A percentile compares a stretch with the other conserved stretches of the same genome.
These are phyloP conservation scores for Geopemphigus sp. DNA, from an alignment of 1,140 invertebrate genomes.

Conservation along the genomic window DNA sequence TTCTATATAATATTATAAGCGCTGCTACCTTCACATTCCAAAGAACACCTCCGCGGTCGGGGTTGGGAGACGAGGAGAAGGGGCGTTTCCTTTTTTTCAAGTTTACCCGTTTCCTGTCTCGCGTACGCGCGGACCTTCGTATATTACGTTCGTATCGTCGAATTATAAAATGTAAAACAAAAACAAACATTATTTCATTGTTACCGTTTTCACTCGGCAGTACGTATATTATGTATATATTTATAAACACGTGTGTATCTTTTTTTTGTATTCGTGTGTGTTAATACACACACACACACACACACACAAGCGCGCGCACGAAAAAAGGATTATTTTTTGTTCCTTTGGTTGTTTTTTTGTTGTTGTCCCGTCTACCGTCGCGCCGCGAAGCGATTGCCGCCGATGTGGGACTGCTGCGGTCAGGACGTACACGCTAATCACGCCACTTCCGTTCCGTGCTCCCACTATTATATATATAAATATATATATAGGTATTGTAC, in stretches of 20 bases:
- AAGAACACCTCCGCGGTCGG: slow-evolving; percentile 36
- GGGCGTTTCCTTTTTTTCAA: slow-evolving; percentile 26
- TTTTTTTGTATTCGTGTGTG: slow-evolving; percentile 28
- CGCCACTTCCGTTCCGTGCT: slow-evolving; percentile 34
- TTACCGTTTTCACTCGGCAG: neutral
- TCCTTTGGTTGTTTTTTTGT: no score
- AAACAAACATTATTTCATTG: slow-evolving; percentile 48
- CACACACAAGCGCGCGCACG: neutral
- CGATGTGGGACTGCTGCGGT: slow-evolving; percentile 46
- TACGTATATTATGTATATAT: neutral
- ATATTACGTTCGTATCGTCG: slow-evolving; percentile 8
- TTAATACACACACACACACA: neutral
- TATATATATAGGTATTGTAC: neutral
- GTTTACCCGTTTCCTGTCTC: slow-evolving; percentile 36
- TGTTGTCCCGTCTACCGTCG: neutral
- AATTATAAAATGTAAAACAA: slow-evolving; percentile 36
- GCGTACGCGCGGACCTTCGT: neutral
- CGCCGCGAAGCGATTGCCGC: slow-evolving; percentile 20
- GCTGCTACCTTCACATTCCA: slow-evolving; percentile 41
- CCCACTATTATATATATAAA: no score
- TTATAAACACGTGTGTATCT: neutral
- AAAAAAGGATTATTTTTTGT: slow-evolving; percentile 19
- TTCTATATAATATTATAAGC: slow-evolving; percentile 15
- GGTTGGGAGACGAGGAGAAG: neutral
- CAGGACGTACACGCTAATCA: slow-evolving; percentile 45